These are phyloP conservation scores for Linepithema humile DNA, from an alignment of 1,140 invertebrate genomes.

Conservation along the genomic window DNA sequence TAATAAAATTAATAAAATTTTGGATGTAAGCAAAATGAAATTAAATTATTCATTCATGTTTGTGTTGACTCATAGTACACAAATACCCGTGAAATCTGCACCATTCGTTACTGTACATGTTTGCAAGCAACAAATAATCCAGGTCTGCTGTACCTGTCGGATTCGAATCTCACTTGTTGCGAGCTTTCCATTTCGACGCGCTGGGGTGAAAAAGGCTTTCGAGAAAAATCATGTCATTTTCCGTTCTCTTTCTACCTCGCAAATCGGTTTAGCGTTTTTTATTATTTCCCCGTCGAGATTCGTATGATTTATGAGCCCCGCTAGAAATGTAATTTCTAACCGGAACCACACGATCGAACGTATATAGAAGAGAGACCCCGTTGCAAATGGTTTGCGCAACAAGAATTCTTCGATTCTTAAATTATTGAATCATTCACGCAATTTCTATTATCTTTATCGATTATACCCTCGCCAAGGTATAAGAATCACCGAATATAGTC, in stretches of 20 bases:
- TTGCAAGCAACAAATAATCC: slow-evolving; percentile 17
- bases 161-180: slow-evolving; percentile 37
- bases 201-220: background rate
- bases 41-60: background rate
- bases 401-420: background rate
- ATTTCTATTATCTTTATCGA: background rate
- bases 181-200: background rate
- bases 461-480: background rate
- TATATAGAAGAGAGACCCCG: background rate
- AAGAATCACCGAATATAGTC: background rate
- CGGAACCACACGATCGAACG: background rate
- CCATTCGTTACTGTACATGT: background rate
- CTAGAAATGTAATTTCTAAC: background rate
- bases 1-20: background rate
- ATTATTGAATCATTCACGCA: background rate
- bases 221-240: background rate
- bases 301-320: slow-evolving; percentile 8
- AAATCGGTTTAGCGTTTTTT: background rate
- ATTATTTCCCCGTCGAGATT: background rate
- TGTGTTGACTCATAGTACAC: background rate
- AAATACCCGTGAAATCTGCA: background rate
- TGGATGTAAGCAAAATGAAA: background rate
- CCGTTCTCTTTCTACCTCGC: background rate
- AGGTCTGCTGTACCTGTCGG: background rate
- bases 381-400: slow-evolving; percentile 3